A percentile compares a stretch with the other conserved stretches of the same genome.
Evolutionary conservation across 2,888 invertebrate genomes (phyloP).

Genomic region (Chorisops tibialis): DNA sequence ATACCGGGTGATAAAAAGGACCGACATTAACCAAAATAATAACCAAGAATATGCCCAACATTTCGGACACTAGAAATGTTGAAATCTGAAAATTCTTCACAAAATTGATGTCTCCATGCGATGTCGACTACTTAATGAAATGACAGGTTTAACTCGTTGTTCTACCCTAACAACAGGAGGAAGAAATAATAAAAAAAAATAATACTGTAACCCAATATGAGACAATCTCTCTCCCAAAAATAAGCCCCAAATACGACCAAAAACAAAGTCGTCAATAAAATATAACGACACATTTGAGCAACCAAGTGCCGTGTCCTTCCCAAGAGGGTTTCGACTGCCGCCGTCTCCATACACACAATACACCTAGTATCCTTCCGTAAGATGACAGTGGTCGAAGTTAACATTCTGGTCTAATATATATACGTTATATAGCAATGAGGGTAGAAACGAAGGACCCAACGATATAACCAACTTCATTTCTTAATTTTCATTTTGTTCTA

Average conservation of each 20-base stretch:
- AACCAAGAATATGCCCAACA: too few species aligned
- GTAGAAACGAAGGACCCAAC: too few species aligned
- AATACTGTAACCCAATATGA: slow-evolving; percentile 10
- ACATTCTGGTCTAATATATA: too few species aligned
- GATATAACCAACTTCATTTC: too few species aligned
- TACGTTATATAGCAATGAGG: too few species aligned
- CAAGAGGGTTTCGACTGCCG: neutral
- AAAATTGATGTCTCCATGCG: slow-evolving; percentile 3
- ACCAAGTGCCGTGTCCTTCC: slow-evolving; percentile 9
- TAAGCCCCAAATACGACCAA: slow-evolving; percentile 4
- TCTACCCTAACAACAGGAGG: slow-evolving; percentile 3
- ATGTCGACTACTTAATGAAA: slow-evolving; percentile 21
- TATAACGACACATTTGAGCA: slow-evolving; percentile 17
- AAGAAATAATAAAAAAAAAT: slow-evolving; percentile 13
- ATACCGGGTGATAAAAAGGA: too few species aligned
- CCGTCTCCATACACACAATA: too few species aligned
- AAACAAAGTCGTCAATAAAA: slow-evolving; percentile 23
- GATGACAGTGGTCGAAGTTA: too few species aligned
- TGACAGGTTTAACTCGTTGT: neutral
- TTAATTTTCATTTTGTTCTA: too few species aligned
- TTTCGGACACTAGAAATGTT: too few species aligned
- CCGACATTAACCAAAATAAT: too few species aligned
- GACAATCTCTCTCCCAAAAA: slow-evolving; percentile 1
- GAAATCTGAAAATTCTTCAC: slow-evolving; percentile 4
- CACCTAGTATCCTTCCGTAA: too few species aligned